These are phyloP conservation scores for Saxidomus purpurata DNA, from an alignment of 1,140 invertebrate genomes.

Conservation along the genomic window DNA sequence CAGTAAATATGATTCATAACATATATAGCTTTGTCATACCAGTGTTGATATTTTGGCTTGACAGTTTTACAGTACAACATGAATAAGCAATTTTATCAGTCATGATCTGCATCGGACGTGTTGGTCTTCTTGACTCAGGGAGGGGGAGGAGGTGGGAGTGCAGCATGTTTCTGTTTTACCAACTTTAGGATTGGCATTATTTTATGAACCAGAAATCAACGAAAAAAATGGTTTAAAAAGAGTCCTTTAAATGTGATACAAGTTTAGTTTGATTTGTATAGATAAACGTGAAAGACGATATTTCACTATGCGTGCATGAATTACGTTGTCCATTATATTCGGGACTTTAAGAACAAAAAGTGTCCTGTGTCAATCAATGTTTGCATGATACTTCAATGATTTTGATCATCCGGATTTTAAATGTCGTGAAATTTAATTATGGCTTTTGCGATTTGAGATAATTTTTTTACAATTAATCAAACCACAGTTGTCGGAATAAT, in stretches of 20 bases:
- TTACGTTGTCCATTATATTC: slow-evolving; percentile 23
- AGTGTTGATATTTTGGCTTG: no score
- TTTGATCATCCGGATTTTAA: not conserved
- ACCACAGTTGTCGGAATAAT: not conserved
- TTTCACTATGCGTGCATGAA: slow-evolving; percentile 22
- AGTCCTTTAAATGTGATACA: slow-evolving; percentile 16
- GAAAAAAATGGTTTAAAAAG: no score
- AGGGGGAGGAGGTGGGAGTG: no score
- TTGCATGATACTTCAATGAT: not conserved
- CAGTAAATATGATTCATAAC: no score
- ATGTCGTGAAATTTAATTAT: slow-evolving; percentile 30
- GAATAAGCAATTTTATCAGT: no score
- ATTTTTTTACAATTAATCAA: not conserved
- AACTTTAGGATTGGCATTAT: no score
- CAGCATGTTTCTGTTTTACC: no score
- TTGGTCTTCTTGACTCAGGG: no score
- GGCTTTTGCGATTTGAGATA: not conserved
- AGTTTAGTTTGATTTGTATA: not conserved
- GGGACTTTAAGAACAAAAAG: not conserved
- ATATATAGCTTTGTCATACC: no score
- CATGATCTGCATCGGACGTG: no score
- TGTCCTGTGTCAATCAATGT: not conserved
- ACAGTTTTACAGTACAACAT: no score
- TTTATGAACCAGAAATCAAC: no score
- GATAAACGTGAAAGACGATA: slow-evolving; percentile 31